phyloP scores from a whole-genome alignment of 2,888 invertebrate genomes.

The Tubulanus polymorphus region DNA sequence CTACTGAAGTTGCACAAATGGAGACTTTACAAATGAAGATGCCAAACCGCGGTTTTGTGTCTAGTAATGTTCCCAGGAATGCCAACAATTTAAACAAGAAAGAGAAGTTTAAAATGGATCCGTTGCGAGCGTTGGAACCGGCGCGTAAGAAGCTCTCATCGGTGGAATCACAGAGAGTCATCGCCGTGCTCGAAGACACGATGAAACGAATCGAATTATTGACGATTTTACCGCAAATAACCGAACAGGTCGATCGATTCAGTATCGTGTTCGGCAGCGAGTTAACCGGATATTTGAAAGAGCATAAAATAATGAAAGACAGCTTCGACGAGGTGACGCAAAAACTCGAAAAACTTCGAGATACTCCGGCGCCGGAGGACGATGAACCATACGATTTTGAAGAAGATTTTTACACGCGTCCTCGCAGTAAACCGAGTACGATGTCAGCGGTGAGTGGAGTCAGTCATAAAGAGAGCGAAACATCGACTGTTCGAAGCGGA shows the following conservation, averaged over 20 bases:
- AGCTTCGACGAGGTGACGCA: slow-evolving; percentile 38
- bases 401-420: neutral
- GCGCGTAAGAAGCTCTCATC: slow-evolving; percentile 50
- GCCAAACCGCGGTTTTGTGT: no score
- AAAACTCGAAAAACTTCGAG: slow-evolving; percentile 1
- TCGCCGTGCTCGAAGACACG: slow-evolving; percentile 50
- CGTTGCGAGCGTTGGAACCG: slow-evolving; percentile 48
- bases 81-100: neutral
- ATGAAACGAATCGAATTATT: slow-evolving; percentile 43
- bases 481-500: neutral
- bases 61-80: neutral
- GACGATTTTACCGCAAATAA: slow-evolving; percentile 39
- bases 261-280: slow-evolving; percentile 40
- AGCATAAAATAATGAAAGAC: slow-evolving; percentile 36
- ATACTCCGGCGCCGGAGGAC: neutral
- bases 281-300: slow-evolving; percentile 35
- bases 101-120: slow-evolving; percentile 35
- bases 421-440: neutral
- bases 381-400: neutral
- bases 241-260: slow-evolving; percentile 43
- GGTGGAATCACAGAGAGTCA: slow-evolving; percentile 50
- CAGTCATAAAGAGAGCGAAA: neutral
- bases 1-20: neutral
- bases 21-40: neutral
- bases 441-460: neutral